Base-by-base conservation (phyloP, 2,888 invertebrate genomes). In the Timandra comae region DNA sequence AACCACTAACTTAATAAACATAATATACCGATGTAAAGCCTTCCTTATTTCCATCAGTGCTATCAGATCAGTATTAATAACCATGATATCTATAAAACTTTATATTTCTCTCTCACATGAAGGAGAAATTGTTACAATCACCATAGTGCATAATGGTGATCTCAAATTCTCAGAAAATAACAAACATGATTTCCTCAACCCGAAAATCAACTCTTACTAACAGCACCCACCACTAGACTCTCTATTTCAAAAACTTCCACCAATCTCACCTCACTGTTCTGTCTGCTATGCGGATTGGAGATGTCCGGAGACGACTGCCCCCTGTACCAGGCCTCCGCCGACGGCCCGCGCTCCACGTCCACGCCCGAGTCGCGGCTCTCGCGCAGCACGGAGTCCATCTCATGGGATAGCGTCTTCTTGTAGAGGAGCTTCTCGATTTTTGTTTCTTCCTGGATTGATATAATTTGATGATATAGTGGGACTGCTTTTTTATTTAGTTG, bases 321-420 rank as follows among this genome's bases (percentile, higher is more conserved):
- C 35, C 73, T 88, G 44, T 88, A 88, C 88, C 88, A 89, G 1
- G 88, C 88, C 38, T 89, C 88, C 35, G 87, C 87, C 0, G 88
- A 88, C 1, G 88, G 77, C 1, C 81, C 85, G 35, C 86, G 63
- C 39, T 92, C 91, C 6, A 92, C 85, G 56, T 92, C 92, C 1
- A 94, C 92, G 0, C 94, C 94, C 0, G 94, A 94, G 70, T 94
- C 94, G 33, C 93, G 88, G 49, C 92, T 92, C 52, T 92, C 92
- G 31, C 89, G 81, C 62, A 79, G 46, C 56, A 81, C 75, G 22
- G 91, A 89, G 60, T 91, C 91, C 51, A 91, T 91, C 49, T 91
- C 92, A 55, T 91, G 91, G 11, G 91, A 89, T 20, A 90, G 71
- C 0, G 90, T 90, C 59, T 91, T 93, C 56, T 91, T 91, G 64